Percentiles rank a stretch among this genome's conserved stretches.
These are phyloP conservation scores for Lasioglossum oenotherae DNA, from an alignment of 2,888 invertebrate genomes.

Conservation along the genomic window DNA sequence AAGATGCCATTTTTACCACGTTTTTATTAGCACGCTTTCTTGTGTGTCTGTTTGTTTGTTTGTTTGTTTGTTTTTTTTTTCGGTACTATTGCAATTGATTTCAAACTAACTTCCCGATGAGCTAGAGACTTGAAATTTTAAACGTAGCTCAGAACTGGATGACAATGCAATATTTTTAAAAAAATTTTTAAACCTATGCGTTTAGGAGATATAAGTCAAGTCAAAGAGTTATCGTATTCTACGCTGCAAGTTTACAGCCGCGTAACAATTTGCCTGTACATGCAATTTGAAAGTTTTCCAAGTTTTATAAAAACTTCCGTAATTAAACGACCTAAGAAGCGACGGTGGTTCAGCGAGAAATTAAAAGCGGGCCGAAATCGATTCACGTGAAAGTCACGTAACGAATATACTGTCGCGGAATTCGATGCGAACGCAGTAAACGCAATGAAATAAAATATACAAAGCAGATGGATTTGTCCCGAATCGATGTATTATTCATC, in stretches of 20 bases:
- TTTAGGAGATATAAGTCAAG: no score
- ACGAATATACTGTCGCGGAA: background rate
- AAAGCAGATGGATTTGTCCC: background rate
- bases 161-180: no score
- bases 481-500: background rate
- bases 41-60: no score
- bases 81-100: no score
- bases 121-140: no score
- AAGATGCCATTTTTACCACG: no score
- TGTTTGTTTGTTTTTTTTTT: no score
- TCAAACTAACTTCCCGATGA: no score
- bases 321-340: slow-evolving; percentile 2
- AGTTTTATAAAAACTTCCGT: slow-evolving; percentile 1
- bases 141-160: no score
- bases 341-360: background rate
- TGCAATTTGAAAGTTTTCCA: background rate
- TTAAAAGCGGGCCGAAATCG: background rate
- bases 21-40: no score
- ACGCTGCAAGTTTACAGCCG: background rate
- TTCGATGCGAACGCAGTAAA: background rate
- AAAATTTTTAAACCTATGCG: no score
- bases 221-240: background rate
- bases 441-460: background rate
- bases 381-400: background rate
- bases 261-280: background rate